phyloP scores from a whole-genome alignment of 2,888 invertebrate species.

The Cerastis rubricosa region DNA sequence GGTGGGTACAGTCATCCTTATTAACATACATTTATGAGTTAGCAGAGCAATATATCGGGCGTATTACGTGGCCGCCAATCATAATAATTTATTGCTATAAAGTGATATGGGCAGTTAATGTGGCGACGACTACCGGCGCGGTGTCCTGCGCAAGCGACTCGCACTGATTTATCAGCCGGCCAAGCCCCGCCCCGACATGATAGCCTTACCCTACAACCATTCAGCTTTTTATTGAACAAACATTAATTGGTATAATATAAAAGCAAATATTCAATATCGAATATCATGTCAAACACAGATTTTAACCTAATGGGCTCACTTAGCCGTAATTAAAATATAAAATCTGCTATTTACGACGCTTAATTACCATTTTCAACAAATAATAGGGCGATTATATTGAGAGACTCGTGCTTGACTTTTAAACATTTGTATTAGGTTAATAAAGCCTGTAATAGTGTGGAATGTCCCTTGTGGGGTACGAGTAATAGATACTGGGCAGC shows the following conservation, averaged over 20 bases:
- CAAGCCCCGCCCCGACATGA: conserved; percentile 67
- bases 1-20: conserved; percentile 67
- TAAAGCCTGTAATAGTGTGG: conserved; percentile 13
- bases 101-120: conserved; percentile 77
- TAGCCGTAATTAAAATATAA: conserved; percentile 60
- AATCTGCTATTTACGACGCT: conserved; percentile 57
- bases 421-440: conserved; percentile 38
- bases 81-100: conserved; percentile 81
- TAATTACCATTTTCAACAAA: conserved; percentile 63
- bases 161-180: conserved; percentile 69
- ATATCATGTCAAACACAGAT: conserved; percentile 44
- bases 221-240: conserved; percentile 50
- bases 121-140: conserved; percentile 40
- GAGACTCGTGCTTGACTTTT: conserved; percentile 34
- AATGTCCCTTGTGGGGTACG: conserved; percentile 10
- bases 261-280: conserved; percentile 41
- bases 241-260: conserved; percentile 44
- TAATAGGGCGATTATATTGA: conserved; percentile 34
- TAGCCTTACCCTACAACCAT: conserved; percentile 56
- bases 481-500: conserved; percentile 22
- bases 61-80: conserved; percentile 75
- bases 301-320: conserved; percentile 46
- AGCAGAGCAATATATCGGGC: conserved; percentile 59
- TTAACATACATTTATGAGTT: conserved; percentile 69
- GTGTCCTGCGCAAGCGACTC: conserved; percentile 54